Percentiles rank a stretch among this genome's conserved stretches.
These are phyloP conservation scores for Camarhynchus parvulus DNA, from an alignment of 2,113 vertebrate species.

Conservation along the genomic window DNA sequence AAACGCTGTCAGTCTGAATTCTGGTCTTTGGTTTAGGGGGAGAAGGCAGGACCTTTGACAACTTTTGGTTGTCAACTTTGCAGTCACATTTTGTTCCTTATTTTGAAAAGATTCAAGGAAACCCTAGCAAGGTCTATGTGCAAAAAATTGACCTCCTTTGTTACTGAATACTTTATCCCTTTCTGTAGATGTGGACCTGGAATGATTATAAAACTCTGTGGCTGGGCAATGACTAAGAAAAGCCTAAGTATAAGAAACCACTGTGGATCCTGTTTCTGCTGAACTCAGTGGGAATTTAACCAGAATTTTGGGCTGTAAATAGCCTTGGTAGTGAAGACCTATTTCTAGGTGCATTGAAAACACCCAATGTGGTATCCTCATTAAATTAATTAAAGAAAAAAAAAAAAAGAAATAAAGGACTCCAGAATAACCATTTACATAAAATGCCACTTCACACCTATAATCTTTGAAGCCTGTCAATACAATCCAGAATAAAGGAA, in stretches of 20 bases:
- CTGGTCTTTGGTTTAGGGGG: background rate
- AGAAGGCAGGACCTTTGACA: background rate
- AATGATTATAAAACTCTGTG: background rate
- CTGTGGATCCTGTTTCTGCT: slow-evolving; percentile 20
- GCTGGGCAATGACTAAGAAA: slow-evolving; percentile 31
- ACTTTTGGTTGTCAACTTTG: background rate
- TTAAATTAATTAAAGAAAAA: background rate
- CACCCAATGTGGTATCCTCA: background rate
- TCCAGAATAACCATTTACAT: background rate
- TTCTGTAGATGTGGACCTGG: background rate
- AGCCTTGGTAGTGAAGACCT: background rate
- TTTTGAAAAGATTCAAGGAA: background rate
- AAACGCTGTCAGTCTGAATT: background rate
- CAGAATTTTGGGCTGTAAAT: background rate
- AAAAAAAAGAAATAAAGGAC: background rate
- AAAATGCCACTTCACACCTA: background rate
- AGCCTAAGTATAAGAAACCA: slow-evolving; percentile 8
- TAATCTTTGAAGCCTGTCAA: background rate
- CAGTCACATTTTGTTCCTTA: background rate
- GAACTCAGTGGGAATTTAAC: slow-evolving; percentile 43
- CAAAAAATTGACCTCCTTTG: background rate
- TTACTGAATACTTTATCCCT: background rate
- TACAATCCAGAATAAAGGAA: background rate
- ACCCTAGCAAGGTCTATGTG: background rate
- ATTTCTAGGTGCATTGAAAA: background rate